phyloP scores from a whole-genome alignment of 1,140 invertebrate genomes.

The Pachyrhynchus sulphureomaculatus region DNA sequence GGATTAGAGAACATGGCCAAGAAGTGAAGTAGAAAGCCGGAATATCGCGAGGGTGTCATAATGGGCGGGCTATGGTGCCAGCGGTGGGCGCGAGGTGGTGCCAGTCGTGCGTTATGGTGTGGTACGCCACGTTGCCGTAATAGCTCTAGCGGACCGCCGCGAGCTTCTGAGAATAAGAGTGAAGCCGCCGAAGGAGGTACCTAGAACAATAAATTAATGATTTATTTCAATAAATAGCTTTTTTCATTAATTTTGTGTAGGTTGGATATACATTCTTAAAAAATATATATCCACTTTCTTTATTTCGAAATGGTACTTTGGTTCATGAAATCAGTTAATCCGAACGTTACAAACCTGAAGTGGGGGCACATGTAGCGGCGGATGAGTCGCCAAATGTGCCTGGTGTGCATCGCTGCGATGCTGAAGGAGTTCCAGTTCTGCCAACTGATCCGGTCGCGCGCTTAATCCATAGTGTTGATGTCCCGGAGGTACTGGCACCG shows the following conservation, averaged over 20 bases:
- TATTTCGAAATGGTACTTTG: too few relatives aligned
- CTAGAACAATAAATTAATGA: slow-evolving; percentile 8
- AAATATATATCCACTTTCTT: too few relatives aligned
- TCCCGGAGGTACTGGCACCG: slow-evolving; percentile 25
- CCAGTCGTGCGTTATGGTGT: slow-evolving; percentile 45
- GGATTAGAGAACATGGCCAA: slow-evolving; percentile 86
- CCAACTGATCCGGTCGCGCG: slow-evolving; percentile 43
- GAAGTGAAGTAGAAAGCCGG: slow-evolving; percentile 77
- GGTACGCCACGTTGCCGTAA: slow-evolving; percentile 41
- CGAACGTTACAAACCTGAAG: slow-evolving; percentile 49
- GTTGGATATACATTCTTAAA: too few relatives aligned
- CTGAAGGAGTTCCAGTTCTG: slow-evolving; percentile 48
- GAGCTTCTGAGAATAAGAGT: slow-evolving; percentile 58
- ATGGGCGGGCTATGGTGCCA: slow-evolving; percentile 59
- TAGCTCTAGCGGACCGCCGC: slow-evolving; percentile 40
- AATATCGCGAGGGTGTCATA: slow-evolving; percentile 59
- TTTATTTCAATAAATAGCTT: too few relatives aligned
- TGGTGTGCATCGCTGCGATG: slow-evolving; percentile 36
- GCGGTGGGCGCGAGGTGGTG: slow-evolving; percentile 55
- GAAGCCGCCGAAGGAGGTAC: slow-evolving; percentile 52
- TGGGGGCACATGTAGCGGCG: slow-evolving; percentile 53
- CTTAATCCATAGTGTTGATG: slow-evolving; percentile 40
- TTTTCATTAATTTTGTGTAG: too few relatives aligned
- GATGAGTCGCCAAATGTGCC: slow-evolving; percentile 45
- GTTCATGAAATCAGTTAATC: too few relatives aligned